Evolutionary conservation across 2,797 vertebrate genomes (phyloP), one percentile per base, ranked within the genome.

Genomic region (Eurystomus glaucurus): DNA sequence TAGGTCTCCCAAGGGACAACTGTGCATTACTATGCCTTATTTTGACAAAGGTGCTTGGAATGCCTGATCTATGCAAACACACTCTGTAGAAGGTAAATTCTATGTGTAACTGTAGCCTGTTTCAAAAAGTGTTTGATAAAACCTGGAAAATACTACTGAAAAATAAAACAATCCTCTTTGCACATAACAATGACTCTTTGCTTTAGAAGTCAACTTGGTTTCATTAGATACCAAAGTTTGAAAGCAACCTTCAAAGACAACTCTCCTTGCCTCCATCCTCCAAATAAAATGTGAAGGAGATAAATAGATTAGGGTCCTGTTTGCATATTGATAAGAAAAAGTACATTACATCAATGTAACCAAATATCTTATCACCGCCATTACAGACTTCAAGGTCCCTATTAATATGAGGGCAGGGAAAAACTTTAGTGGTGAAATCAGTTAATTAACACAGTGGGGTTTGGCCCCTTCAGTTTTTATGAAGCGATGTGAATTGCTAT

Each of bases 301-400:
- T 92, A 97, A 96, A 96, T 94, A 96, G 96, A 94, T 96, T 85
- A 90, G 88, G 61, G 58, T 51, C 51, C 50, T 97, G 88, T 90
- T 95, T 97, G 96, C 92, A 80, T 80, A 89, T 91, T 86, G 88
- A 95, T 95, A 94, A 98, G 85, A 25, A 90, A 92, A 87, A 85
- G 76, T 95, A 88, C 78, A 95, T 97, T 93, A 91, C 95, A 95
- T 95, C 92, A 90, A 88, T 88, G 66, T 72, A 91, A 88, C 87
- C 65, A 95, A 97, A 60, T 95, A 75, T 61, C 79, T 93, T 94
- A 92, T 96, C 96, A 91, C 78, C 72, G 78, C 83, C 91, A 78
- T 66, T 88, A 74, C 88, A 72, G 85, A 28, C 81, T 87, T 80
- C 85, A 93, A 89, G 95, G 92, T 85, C 77, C 70, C 81, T 79